phyloP scores from a whole-genome alignment of 1,140 invertebrate genomes.

The Carcinoscorpius rotundicauda region DNA sequence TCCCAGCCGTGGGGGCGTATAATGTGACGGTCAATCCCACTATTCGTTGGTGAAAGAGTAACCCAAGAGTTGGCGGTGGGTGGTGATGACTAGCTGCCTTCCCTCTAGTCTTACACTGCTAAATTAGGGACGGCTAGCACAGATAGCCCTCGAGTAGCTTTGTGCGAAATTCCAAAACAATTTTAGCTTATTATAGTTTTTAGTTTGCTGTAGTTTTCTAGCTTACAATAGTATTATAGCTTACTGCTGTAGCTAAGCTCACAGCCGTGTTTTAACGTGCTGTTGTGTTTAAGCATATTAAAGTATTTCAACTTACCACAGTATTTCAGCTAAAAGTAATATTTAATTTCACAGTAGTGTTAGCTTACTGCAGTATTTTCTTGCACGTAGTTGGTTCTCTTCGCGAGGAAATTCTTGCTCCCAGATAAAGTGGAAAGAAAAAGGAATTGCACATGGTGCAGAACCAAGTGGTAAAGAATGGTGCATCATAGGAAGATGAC shows the following conservation, averaged over 20 bases:
- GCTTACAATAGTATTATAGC: too few species aligned
- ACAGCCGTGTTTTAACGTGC: background rate
- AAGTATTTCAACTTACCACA: background rate
- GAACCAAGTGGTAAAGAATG: constrained; percentile 93
- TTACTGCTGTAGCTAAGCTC: too few species aligned
- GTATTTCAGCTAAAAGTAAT: constrained; percentile 3
- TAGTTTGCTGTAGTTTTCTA: constrained; percentile 12
- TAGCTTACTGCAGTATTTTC: constrained; percentile 6
- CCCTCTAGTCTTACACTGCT: too few species aligned
- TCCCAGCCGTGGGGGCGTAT: too few species aligned
- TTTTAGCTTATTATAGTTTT: constrained; percentile 15
- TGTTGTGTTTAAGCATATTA: background rate
- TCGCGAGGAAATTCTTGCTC: constrained; percentile 44
- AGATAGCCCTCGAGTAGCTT: too few species aligned
- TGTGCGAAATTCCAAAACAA: background rate
- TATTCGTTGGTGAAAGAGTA: too few species aligned
- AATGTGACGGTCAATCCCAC: too few species aligned
- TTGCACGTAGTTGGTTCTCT: constrained; percentile 4
- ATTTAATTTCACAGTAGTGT: constrained; percentile 1
- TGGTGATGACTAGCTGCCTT: too few species aligned
- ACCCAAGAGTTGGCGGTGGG: too few species aligned
- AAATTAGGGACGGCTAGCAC: too few species aligned
- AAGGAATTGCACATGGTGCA: constrained; percentile 80
- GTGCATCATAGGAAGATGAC: constrained; percentile 54
- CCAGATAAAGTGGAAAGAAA: constrained; percentile 77